Evolutionary conservation across 2,888 invertebrate genomes (phyloP).

Genomic region (Heliconius ethilla): DNA sequence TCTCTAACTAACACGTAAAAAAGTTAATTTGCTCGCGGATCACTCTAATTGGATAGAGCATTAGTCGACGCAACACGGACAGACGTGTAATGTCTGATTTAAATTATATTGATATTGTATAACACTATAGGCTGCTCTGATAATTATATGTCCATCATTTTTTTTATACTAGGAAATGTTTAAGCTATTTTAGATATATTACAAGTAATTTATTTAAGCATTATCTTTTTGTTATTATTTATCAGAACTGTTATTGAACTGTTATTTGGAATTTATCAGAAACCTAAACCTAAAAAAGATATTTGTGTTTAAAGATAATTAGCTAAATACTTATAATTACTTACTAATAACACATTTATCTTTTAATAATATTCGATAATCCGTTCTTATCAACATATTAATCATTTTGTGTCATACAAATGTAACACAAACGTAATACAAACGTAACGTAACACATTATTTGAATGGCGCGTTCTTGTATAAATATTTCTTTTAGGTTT

Average conservation of each 20-base stretch:
- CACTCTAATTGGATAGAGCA: slow-evolving; percentile 25
- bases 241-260: too few relatives aligned
- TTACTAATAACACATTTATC: too few relatives aligned
- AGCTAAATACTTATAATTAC: too few relatives aligned
- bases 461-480: neutral
- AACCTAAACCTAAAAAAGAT: too few relatives aligned
- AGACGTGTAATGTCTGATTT: neutral
- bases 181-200: neutral
- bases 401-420: neutral
- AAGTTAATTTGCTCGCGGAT: slow-evolving; percentile 33
- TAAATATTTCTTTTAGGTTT: neutral
- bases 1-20: slow-evolving; percentile 24
- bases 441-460: too few relatives aligned
- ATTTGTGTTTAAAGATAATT: too few relatives aligned
- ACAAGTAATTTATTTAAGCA: neutral
- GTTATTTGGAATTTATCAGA: neutral
- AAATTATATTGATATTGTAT: slow-evolving; percentile 4
- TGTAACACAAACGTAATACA: too few relatives aligned
- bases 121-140: neutral
- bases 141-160: neutral
- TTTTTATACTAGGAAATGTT: neutral
- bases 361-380: too few relatives aligned
- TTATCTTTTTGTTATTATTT: neutral
- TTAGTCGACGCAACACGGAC: neutral
- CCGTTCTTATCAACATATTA: too few relatives aligned